phyloP scores from a whole-genome alignment of 2,888 invertebrate species.

The Polyploca ridens region DNA sequence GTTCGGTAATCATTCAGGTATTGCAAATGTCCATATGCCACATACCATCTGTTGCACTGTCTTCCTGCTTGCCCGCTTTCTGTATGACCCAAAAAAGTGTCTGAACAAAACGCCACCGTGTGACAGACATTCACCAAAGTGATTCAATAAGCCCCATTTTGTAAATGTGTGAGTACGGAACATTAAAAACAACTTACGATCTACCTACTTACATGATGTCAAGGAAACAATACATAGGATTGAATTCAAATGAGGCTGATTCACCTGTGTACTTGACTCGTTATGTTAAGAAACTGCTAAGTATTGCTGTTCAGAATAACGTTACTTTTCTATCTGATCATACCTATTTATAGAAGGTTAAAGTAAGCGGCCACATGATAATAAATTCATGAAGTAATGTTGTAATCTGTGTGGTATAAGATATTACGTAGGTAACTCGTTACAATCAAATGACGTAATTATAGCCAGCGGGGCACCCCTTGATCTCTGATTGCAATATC shows the following conservation, averaged over 20 bases:
- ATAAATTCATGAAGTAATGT: not conserved
- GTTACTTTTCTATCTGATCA: not conserved
- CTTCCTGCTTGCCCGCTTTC: too few relatives aligned
- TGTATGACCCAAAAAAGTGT: too few relatives aligned
- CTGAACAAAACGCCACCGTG: too few relatives aligned
- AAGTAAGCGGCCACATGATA: not conserved
- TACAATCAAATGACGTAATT: not conserved
- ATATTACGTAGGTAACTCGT: not conserved
- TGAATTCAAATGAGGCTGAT: slow-evolving; percentile 51
- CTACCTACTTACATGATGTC: slow-evolving; percentile 30
- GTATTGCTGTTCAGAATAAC: not conserved
- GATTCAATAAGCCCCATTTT: too few relatives aligned
- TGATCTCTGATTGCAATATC: not conserved
- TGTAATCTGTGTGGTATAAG: not conserved
- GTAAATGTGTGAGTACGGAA: not conserved
- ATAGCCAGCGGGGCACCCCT: too few relatives aligned
- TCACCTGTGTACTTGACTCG: slow-evolving; percentile 40
- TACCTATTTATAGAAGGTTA: not conserved
- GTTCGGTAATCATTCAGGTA: too few relatives aligned
- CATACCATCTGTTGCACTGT: too few relatives aligned
- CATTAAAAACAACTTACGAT: not conserved
- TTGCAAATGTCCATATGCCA: too few relatives aligned
- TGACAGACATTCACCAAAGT: too few relatives aligned
- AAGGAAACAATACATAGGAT: slow-evolving; percentile 45
- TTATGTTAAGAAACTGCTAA: not conserved